Evolutionary conservation across 2,113 vertebrate genomes (phyloP).

Genomic region (Apodemus sylvaticus): DNA sequence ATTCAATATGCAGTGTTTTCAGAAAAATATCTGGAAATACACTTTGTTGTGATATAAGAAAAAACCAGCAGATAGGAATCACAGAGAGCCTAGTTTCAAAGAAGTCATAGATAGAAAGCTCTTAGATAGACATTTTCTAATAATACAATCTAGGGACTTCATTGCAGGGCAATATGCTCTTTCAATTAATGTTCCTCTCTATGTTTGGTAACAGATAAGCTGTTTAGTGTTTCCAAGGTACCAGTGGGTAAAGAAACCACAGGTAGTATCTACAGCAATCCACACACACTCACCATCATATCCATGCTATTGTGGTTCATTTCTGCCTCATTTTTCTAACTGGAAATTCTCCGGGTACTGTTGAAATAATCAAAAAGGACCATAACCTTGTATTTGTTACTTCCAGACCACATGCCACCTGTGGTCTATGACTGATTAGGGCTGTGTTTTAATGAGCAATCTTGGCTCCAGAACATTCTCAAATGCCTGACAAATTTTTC

Average conservation of each 20-base stretch:
- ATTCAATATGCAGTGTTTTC: not conserved
- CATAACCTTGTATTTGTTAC: not conserved
- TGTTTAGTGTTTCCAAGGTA: not conserved
- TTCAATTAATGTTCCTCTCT: not conserved
- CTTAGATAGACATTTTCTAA: not conserved
- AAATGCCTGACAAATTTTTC: not conserved
- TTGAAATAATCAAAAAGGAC: not conserved
- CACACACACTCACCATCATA: not conserved
- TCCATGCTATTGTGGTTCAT: not conserved
- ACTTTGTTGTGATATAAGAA: not conserved
- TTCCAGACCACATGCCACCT: not conserved
- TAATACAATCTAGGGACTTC: not conserved
- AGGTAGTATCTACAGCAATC: not conserved
- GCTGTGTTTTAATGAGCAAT: not conserved
- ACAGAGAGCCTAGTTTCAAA: conserved; percentile 20
- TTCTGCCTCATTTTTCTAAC: not conserved
- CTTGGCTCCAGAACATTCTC: not conserved
- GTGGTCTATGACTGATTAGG: no score
- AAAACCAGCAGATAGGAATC: not conserved
- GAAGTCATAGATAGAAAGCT: not conserved
- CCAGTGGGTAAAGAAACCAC: not conserved
- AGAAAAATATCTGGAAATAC: not conserved
- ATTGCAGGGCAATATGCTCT: accelerated
- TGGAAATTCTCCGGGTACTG: not conserved
- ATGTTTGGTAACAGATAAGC: not conserved